These are phyloP conservation scores for Gobionotothen gibberifrons DNA, from an alignment of 2,797 vertebrate genomes.

Conservation along the genomic window DNA sequence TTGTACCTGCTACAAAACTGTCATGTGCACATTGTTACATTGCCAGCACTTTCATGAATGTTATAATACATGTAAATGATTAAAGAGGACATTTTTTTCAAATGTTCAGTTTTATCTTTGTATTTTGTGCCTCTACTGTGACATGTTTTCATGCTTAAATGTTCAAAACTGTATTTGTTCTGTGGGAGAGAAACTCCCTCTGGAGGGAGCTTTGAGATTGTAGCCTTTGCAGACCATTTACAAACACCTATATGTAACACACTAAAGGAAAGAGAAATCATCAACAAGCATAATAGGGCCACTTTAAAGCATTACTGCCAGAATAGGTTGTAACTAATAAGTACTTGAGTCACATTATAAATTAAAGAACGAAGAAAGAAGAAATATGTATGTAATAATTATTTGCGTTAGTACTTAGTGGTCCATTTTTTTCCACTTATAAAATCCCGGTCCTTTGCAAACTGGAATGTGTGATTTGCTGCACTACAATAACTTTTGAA, in stretches of 20 bases:
- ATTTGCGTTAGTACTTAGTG: neutral
- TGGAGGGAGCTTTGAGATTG: too few relatives aligned
- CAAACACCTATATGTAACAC: too few relatives aligned
- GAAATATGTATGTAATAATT: neutral
- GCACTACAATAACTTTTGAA: neutral
- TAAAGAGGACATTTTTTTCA: too few relatives aligned
- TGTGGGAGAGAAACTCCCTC: too few relatives aligned
- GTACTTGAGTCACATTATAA: neutral
- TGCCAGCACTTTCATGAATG: neutral
- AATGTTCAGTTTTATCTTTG: too few relatives aligned
- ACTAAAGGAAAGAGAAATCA: too few relatives aligned
- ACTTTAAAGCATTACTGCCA: too few relatives aligned
- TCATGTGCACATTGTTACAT: conserved; percentile 1
- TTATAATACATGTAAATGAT: conserved; percentile 1
- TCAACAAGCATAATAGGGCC: too few relatives aligned
- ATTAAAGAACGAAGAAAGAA: neutral
- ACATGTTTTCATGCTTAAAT: too few relatives aligned
- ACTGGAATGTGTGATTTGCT: conserved; percentile 12
- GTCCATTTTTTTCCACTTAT: neutral
- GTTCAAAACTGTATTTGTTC: too few relatives aligned
- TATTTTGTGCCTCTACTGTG: too few relatives aligned
- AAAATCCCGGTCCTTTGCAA: neutral
- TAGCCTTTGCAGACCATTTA: too few relatives aligned
- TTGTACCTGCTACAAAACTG: neutral
- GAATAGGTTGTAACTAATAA: neutral